Evolutionary conservation across 2,888 invertebrate genomes (phyloP).

Genomic region (Andricus curvator): DNA sequence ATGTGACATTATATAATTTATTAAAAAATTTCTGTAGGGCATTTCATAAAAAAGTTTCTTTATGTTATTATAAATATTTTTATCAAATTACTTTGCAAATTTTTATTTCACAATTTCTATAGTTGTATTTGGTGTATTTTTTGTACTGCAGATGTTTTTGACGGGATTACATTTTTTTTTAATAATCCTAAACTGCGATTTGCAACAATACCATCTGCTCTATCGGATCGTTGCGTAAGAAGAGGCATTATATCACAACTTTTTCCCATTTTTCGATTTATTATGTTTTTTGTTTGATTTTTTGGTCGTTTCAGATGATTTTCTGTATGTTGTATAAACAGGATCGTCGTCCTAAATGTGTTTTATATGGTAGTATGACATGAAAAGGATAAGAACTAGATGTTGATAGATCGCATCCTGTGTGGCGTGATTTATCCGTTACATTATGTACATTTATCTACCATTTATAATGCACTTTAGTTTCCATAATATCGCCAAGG

Average conservation of each 20-base stretch:
- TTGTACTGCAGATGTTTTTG: too few relatives aligned
- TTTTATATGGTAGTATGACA: background rate
- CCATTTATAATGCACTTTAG: background rate
- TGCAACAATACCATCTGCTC: too few relatives aligned
- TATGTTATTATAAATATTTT: too few relatives aligned
- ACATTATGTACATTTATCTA: background rate
- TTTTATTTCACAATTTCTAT: too few relatives aligned
- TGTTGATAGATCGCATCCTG: constrained; percentile 4
- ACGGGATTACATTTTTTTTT: too few relatives aligned
- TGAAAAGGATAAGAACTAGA: constrained; percentile 2
- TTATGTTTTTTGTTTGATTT: background rate
- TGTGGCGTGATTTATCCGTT: background rate
- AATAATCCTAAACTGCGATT: too few relatives aligned
- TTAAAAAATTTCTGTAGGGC: too few relatives aligned
- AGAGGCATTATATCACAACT: background rate
- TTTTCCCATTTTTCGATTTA: background rate
- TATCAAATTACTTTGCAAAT: too few relatives aligned
- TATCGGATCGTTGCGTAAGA: background rate
- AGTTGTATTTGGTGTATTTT: too few relatives aligned
- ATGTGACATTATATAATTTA: too few relatives aligned
- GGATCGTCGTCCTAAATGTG: background rate
- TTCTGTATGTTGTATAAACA: background rate
- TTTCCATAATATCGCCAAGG: background rate
- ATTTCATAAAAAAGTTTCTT: too few relatives aligned
- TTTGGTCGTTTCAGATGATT: background rate